phyloP scores from a whole-genome alignment of 1,140 invertebrate species.

The Macrotrachela quadricornifera region DNA sequence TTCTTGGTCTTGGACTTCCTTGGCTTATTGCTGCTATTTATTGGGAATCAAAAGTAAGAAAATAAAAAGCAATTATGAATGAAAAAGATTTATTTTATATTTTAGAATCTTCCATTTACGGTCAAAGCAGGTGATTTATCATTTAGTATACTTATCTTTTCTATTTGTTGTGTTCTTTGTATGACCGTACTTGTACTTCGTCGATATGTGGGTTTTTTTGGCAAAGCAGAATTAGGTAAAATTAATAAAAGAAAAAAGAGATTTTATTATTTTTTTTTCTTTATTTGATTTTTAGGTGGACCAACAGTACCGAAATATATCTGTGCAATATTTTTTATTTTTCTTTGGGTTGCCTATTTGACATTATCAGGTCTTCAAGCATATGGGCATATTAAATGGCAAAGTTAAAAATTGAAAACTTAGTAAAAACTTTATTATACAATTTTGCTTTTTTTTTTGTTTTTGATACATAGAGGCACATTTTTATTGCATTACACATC shows the following conservation, averaged over 20 bases:
- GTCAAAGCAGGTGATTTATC: conserved; percentile 35
- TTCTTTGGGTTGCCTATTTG: conserved; percentile 37
- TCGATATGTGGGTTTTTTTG: conserved; percentile 32
- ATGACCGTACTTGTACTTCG: conserved; percentile 34
- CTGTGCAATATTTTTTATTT: conserved; percentile 24
- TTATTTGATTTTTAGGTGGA: conserved; percentile 39
- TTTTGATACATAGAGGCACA: too few relatives aligned
- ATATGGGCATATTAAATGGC: conserved; percentile 43
- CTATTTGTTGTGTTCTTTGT: conserved; percentile 31
- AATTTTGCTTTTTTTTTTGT: too few relatives aligned
- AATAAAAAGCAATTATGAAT: neutral
- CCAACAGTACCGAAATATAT: conserved; percentile 25
- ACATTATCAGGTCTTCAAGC: conserved; percentile 33
- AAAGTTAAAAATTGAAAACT: too few relatives aligned
- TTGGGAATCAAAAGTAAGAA: conserved; percentile 33
- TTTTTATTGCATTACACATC: too few relatives aligned
- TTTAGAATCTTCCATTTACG: conserved; percentile 33
- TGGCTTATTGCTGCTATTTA: conserved; percentile 42
- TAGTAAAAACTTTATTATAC: too few relatives aligned
- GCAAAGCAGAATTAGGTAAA: conserved; percentile 34
- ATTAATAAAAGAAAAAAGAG: too few relatives aligned
- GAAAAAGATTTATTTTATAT: conserved; percentile 4
- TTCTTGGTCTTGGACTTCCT: conserved; percentile 42
- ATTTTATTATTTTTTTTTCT: too few relatives aligned
- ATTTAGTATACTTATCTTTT: conserved; percentile 39